Conservation (phyloP, 2,797 vertebrate genomes). For the Tapera naevia region DNA sequence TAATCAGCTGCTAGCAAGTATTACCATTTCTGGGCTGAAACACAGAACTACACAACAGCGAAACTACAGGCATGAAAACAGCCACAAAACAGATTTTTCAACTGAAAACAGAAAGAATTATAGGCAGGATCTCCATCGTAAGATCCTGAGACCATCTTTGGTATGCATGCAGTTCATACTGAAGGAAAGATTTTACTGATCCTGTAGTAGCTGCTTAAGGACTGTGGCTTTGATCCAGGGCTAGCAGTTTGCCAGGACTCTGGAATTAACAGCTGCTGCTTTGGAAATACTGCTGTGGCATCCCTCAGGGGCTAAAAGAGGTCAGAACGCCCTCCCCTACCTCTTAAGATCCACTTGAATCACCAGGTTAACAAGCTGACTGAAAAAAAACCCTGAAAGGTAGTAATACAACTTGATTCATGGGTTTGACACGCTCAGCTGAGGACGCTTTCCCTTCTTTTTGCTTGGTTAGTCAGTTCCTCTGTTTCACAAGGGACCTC, state of each 20-base stretch:
- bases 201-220: background rate
- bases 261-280: slow-evolving; percentile 38
- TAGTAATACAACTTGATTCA: slow-evolving; percentile 28
- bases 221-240: background rate
- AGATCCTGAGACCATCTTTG: background rate
- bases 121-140: background rate
- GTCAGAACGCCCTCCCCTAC: background rate
- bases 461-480: slow-evolving; percentile 24
- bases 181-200: background rate
- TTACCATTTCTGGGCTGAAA: slow-evolving; percentile 11
- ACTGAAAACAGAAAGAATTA: background rate
- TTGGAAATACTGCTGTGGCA: background rate
- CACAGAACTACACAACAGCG: background rate
- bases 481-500: background rate
- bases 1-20: background rate
- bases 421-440: background rate
- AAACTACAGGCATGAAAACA: background rate
- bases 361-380: background rate
- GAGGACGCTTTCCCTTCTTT: background rate
- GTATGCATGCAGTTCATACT: background rate
- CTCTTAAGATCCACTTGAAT: background rate
- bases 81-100: background rate
- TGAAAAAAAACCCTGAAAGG: background rate
- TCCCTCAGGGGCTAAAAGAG: background rate
- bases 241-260: background rate